phyloP scores from a whole-genome alignment of 2,888 invertebrate genomes.

The Cataglyphis albicans region DNA sequence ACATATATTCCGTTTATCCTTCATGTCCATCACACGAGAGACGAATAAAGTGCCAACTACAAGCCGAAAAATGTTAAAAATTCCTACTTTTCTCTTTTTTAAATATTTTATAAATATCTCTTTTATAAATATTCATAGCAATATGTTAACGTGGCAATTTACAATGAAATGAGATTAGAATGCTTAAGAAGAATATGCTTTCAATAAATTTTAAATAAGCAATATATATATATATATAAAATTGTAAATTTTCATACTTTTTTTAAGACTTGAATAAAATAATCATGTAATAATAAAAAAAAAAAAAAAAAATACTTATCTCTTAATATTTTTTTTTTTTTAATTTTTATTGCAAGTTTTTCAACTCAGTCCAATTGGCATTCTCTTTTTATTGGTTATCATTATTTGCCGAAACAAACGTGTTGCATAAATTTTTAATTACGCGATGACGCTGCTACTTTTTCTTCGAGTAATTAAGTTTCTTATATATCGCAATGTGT shows the following conservation, averaged over 20 bases:
- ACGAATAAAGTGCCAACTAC: background rate
- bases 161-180: background rate
- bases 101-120: no score
- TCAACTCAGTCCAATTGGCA: constrained; percentile 7
- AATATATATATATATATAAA: background rate
- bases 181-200: background rate
- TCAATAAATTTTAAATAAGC: background rate
- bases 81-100: background rate
- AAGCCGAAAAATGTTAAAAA: background rate
- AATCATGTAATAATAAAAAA: background rate
- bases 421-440: background rate
- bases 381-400: constrained; percentile 13
- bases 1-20: constrained; percentile 9
- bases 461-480: background rate
- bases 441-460: background rate
- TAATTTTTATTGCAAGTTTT: constrained; percentile 28
- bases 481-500: background rate
- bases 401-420: constrained; percentile 2
- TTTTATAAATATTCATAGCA: no score
- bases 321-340: background rate
- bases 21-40: constrained; percentile 9
- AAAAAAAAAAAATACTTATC: background rate
- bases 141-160: background rate
- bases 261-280: background rate
- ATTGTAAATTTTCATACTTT: background rate